These are phyloP conservation scores for Cercopithecus mona DNA, from an alignment of 2,113 vertebrate species.

Conservation along the genomic window DNA sequence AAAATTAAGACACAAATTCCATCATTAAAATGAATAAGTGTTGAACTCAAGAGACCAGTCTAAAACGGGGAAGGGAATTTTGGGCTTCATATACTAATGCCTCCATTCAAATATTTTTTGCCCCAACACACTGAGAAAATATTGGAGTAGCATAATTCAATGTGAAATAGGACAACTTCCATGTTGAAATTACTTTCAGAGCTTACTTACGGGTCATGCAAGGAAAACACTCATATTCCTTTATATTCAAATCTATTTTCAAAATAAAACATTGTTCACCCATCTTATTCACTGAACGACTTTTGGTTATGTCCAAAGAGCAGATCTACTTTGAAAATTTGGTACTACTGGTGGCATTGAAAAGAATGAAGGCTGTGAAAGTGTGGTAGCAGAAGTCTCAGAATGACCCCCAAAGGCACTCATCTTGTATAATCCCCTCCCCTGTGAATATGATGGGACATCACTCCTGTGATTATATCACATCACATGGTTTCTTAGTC, in stretches of 20 bases:
- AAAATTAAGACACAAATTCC: slow-evolving; percentile 69
- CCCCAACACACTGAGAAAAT: not conserved
- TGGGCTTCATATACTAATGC: not conserved
- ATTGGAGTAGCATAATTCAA: not conserved
- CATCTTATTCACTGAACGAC: not conserved
- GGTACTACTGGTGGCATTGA: not conserved
- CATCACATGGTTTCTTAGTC: not conserved
- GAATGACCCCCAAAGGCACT: not conserved
- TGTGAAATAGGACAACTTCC: not conserved
- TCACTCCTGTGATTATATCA: not conserved
- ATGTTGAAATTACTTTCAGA: slow-evolving; percentile 3
- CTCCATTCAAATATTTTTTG: slow-evolving; percentile 22
- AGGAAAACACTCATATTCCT: not conserved
- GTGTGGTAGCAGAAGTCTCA: not conserved
- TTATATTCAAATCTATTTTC: slow-evolving; percentile 2
- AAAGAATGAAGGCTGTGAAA: not conserved
- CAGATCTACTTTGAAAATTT: not conserved
- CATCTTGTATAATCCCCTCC: not conserved
- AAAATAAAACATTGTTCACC: not conserved
- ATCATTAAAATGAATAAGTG: slow-evolving; percentile 45
- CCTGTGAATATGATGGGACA: not conserved
- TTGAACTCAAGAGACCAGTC: slow-evolving; percentile 12
- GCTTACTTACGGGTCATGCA: not conserved
- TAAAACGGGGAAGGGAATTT: slow-evolving; percentile 26
- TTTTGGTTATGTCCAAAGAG: not conserved